These are phyloP conservation scores for Harlomillsia oculata DNA, from an alignment of 1,140 invertebrate genomes.

Conservation along the genomic window DNA sequence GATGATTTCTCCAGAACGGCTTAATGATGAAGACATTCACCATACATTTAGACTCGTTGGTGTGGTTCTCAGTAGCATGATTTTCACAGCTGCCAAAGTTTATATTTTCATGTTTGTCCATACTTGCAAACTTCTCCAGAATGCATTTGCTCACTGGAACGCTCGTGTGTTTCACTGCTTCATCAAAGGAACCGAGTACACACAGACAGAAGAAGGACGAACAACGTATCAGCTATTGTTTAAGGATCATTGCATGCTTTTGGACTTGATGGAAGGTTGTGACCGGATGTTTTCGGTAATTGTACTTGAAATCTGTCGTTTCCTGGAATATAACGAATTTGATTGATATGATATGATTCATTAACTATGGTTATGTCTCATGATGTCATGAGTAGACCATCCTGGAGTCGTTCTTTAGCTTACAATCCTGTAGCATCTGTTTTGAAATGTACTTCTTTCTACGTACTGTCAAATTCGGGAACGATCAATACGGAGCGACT, in stretches of 20 bases:
- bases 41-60: slow-evolving; percentile 2
- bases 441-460: slow-evolving; percentile 23
- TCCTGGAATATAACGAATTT: too few relatives aligned
- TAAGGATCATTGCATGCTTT: slow-evolving; percentile 22
- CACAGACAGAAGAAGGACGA: slow-evolving; percentile 10
- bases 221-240: slow-evolving; percentile 19
- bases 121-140: slow-evolving; percentile 21
- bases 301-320: slow-evolving; percentile 13
- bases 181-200: slow-evolving; percentile 8
- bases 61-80: neutral
- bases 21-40: neutral
- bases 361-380: too few relatives aligned
- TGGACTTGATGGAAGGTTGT: slow-evolving; percentile 30
- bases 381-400: too few relatives aligned
- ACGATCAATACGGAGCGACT: neutral
- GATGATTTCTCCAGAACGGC: neutral
- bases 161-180: slow-evolving; percentile 1
- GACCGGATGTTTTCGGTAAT: slow-evolving; percentile 21
- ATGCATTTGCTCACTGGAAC: slow-evolving; percentile 27
- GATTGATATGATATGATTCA: too few relatives aligned
- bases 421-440: too few relatives aligned
- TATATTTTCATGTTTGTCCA: slow-evolving; percentile 17
- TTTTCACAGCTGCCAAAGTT: slow-evolving; percentile 14
- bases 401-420: too few relatives aligned
- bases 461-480: neutral